Evolutionary conservation across 1,140 invertebrate species (phyloP).

Genomic region (Drosophila paulistorum): DNA sequence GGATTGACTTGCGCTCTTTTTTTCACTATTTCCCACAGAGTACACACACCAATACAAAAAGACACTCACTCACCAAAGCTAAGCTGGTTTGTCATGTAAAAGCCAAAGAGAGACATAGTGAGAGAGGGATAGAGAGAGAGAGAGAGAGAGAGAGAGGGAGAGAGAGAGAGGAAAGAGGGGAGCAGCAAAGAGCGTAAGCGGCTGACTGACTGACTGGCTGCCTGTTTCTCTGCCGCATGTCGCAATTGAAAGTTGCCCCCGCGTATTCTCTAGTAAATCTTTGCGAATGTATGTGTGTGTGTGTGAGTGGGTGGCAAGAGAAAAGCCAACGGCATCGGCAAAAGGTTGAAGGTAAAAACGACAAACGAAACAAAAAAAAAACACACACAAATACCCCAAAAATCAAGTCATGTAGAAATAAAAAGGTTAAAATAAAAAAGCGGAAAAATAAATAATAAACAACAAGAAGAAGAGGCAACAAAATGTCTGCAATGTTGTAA

Average conservation of each 20-base stretch:
- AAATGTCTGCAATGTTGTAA: constrained; percentile 67
- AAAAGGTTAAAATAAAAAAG: constrained; percentile 67
- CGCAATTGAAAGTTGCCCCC: constrained; percentile 76
- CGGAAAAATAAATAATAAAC: constrained; percentile 20
- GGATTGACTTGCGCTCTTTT: constrained; percentile 61
- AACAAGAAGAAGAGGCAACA: constrained; percentile 11
- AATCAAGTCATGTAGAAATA: constrained; percentile 64
- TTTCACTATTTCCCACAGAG: constrained; percentile 74
- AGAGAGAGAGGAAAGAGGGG: neutral
- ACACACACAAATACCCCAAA: constrained; percentile 57
- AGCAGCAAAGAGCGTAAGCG: constrained; percentile 37
- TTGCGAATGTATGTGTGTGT: constrained; percentile 18
- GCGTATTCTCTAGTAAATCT: constrained; percentile 24
- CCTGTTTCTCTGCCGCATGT: constrained; percentile 63
- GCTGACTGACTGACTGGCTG: constrained; percentile 37
- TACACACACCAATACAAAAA: constrained; percentile 33
- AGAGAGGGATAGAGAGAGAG: too few species aligned
- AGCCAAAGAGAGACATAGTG: constrained; percentile 1
- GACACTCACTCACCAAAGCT: constrained; percentile 44
- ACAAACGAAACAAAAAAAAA: constrained; percentile 42
- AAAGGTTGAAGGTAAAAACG: constrained; percentile 76
- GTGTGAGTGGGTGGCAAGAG: constrained; percentile 37
- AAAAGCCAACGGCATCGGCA: constrained; percentile 38
- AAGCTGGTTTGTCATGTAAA: constrained; percentile 73
- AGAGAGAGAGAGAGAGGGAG: neutral